Conservation (phyloP, 2,888 invertebrate species). For the Agapetus fuscipes region DNA sequence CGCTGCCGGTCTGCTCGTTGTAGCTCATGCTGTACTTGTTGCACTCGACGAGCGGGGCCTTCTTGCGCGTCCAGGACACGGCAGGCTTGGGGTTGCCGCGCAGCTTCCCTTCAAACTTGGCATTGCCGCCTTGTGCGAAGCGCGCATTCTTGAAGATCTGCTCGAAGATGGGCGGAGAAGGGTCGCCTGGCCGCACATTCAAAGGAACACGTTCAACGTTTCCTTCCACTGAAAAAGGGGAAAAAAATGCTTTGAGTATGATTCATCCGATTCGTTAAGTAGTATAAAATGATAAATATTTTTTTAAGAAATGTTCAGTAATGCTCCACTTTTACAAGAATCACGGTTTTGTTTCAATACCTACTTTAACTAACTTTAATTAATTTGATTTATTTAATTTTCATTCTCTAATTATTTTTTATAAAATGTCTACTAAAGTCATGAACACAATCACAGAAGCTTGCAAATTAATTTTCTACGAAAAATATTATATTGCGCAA, state of each 20-base stretch:
- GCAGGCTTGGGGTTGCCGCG: slow-evolving; percentile 86
- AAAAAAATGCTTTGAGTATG: no score
- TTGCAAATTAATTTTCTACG: no score
- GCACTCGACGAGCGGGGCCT: slow-evolving; percentile 71
- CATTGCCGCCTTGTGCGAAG: slow-evolving; percentile 91
- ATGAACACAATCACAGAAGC: no score
- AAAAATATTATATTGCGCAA: no score
- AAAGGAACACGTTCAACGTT: slow-evolving; percentile 41
- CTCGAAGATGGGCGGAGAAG: slow-evolving; percentile 90
- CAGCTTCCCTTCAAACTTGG: slow-evolving; percentile 85
- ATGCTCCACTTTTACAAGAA: no score
- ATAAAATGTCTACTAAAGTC: no score
- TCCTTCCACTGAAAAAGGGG: slow-evolving; percentile 54
- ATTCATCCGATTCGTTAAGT: not conserved
- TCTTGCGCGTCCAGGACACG: slow-evolving; percentile 85
- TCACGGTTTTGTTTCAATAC: no score
- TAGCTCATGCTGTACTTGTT: slow-evolving; percentile 85
- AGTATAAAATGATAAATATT: no score
- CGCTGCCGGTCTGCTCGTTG: slow-evolving; percentile 82
- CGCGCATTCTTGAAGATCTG: slow-evolving; percentile 91
- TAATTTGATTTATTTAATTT: no score
- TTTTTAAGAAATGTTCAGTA: no score
- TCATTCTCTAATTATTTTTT: no score
- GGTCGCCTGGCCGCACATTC: slow-evolving; percentile 55
- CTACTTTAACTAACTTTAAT: no score